phyloP scores from a whole-genome alignment of 2,888 invertebrate genomes.

The Urechis unicinctus region DNA sequence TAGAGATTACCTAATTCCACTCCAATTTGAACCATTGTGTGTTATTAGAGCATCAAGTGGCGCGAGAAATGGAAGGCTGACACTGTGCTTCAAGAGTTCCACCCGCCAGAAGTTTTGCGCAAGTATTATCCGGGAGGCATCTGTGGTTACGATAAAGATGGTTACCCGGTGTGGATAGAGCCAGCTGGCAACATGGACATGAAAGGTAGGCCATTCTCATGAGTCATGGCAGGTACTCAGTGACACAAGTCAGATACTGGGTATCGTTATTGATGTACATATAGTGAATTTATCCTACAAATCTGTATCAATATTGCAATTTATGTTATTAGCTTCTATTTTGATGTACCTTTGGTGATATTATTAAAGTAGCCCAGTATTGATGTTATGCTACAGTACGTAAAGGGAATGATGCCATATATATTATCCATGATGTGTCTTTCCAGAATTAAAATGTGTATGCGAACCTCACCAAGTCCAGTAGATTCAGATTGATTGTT shows the following conservation, averaged over 20 bases:
- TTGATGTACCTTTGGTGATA: background rate
- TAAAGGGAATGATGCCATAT: no score
- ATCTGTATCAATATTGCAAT: no score
- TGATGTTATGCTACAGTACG: no score
- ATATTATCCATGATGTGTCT: background rate
- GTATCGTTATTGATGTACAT: no score
- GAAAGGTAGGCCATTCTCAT: no score
- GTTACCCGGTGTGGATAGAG: slow-evolving; percentile 65
- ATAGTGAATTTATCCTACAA: no score
- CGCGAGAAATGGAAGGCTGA: slow-evolving; percentile 10
- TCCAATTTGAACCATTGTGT: no score
- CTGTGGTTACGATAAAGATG: slow-evolving; percentile 57
- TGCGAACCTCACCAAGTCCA: background rate
- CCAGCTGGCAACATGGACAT: slow-evolving; percentile 77
- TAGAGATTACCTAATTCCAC: no score
- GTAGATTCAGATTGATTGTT: background rate
- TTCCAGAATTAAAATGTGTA: background rate
- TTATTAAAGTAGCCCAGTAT: background rate
- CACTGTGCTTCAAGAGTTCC: slow-evolving; percentile 19
- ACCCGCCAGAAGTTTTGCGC: slow-evolving; percentile 53
- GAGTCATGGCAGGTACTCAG: no score
- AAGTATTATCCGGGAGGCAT: slow-evolving; percentile 74
- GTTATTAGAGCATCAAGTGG: slow-evolving; percentile 15
- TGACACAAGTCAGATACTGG: no score
- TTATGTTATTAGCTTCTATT: no score